Evolutionary conservation across 2,888 invertebrate species (phyloP), one percentile per base, ranked within the genome.

Genomic region (Vannuccia rotundouncinata): DNA sequence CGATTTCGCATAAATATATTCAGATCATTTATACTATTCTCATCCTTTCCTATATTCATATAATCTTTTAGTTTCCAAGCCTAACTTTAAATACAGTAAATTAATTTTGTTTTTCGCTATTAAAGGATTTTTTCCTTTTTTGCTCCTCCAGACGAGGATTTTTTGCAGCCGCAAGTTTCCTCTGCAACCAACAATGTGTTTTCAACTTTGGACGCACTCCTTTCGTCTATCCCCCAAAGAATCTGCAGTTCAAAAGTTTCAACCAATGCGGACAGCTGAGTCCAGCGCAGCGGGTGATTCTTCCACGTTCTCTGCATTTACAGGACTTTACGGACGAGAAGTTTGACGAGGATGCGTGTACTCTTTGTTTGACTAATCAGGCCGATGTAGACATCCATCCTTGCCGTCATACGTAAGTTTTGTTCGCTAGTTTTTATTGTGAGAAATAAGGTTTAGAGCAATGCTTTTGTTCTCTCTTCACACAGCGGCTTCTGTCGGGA

Each of bases 101-200:
- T n/a, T n/a, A n/a, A n/a, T n/a, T n/a, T n/a, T n/a, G n/a, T n/a
- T n/a, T n/a, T n/a, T n/a, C n/a, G n/a, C n/a, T n/a, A n/a, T n/a
- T n/a, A n/a, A n/a, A n/a, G n/a, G n/a, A n/a, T n/a, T n/a, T n/a
- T n/a, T n/a, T n/a, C n/a, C n/a, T n/a, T n/a, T n/a, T n/a, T n/a
- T n/a, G n/a, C n/a, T n/a, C n/a, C n/a, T 81, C 59, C 87, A 94
- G 93, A 84, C 91, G 91, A 83, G 95, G 95, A 31, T 95, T 94
- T 89, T 95, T 94, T 89, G 95, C 95, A 5, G 95, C 95, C 0
- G 95, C 95, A 0, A 95, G 94, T 88, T 95, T 95, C 88, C 95
- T 95, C 95, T 94, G 95, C 82, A 95, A 94, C 90, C 95, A 96
- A 87, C 95, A 95, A 86, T 95, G 95, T 89, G 91, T 92, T 77